Evolutionary conservation across 2,797 vertebrate genomes (phyloP), one percentile per base, ranked within the genome.

Genomic region (Sternotherus odoratus): DNA sequence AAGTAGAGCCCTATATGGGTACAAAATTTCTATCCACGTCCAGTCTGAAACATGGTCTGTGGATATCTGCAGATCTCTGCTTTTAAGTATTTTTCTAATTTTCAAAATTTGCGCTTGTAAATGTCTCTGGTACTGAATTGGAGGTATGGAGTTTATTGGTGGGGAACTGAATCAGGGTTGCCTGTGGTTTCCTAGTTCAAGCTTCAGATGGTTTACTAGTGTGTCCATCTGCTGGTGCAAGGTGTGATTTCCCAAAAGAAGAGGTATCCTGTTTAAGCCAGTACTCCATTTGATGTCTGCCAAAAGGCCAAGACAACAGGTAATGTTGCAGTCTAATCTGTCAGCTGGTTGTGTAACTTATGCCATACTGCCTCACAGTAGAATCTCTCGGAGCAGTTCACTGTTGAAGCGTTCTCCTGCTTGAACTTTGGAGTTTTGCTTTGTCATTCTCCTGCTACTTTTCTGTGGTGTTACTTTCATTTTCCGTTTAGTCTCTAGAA

Each of bases 401-500:
- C 86, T 94, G 88, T 93, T 89, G 75, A 84, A 91, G 72, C n/a
- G 1, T 60, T 83, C 74, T 89, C 77, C 2, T 19, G 36, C 28
- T 75, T 80, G 90, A 90, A 87, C 95, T 95, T 89, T 86, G 74
- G 77, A 39, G 94, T 96, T 97, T 95, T 98, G 97, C 97, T 97
- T 95, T 96, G 97, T 98, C 97, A 98, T 98, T 85, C 89, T 95
- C 82, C 94, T 83, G 60, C 86, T 75, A 79, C 28, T n/a, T 39
- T 69, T 87, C 74, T 28, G 66, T 16, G 84, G 87, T 36, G 39
- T 57, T 81, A 79, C 95, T 94, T 96, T 94, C 94, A 49, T 94
- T 97, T 97, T 97, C 95, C 95, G 17, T 96, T 96, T 80, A 46
- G 46, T 54, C 88, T 97, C 96, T 95, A 79, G 89, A 96, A 96